phyloP scores from a whole-genome alignment of 2,113 vertebrate species.

The Desmodus rotundus region DNA sequence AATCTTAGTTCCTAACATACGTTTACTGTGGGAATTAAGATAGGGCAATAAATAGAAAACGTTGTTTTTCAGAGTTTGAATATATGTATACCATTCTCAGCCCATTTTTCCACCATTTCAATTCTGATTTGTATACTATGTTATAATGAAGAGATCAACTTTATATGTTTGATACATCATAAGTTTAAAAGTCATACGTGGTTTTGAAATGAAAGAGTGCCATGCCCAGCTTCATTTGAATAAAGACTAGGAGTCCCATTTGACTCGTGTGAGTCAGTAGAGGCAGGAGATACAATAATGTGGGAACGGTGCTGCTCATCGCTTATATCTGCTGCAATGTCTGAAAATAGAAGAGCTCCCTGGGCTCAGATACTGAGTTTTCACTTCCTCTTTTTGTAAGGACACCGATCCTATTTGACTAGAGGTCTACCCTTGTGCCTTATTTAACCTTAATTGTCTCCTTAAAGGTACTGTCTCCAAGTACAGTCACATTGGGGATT shows the following conservation, averaged over 20 bases:
- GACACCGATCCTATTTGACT: background rate
- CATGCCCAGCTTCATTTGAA: background rate
- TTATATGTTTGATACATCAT: background rate
- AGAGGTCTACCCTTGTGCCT: background rate
- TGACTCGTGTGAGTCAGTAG: background rate
- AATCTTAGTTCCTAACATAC: background rate
- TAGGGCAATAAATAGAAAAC: background rate
- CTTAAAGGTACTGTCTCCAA: background rate
- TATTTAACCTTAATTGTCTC: background rate
- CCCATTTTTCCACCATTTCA: background rate
- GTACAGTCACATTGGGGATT: background rate
- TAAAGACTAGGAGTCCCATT: background rate
- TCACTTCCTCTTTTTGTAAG: background rate
- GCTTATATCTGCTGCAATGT: constrained; percentile 16
- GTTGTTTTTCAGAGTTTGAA: background rate
- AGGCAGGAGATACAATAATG: background rate
- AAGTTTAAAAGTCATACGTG: background rate
- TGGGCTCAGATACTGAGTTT: background rate
- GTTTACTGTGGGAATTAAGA: background rate
- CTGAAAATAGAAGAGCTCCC: background rate
- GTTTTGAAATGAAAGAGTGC: background rate
- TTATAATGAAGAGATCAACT: background rate
- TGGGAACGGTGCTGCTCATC: background rate
- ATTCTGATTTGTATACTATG: background rate
- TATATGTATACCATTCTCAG: background rate